A percentile compares a stretch with the other conserved stretches of the same genome.
Evolutionary conservation across 2,888 invertebrate species (phyloP).

Genomic region (Ommatoiulus sabulosus): DNA sequence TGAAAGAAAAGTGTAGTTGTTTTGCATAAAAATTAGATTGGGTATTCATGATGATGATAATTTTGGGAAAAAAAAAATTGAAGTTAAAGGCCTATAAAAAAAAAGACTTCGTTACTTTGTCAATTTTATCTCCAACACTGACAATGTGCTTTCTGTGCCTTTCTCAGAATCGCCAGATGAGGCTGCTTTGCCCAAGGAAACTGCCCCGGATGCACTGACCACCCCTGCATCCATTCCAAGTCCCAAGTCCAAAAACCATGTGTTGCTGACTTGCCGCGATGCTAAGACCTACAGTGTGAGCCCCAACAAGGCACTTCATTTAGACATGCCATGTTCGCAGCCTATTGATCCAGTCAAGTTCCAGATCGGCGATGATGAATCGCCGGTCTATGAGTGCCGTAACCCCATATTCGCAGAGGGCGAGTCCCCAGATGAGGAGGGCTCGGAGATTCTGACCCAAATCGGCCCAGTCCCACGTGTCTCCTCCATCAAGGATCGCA

Average conservation of each 20-base stretch:
- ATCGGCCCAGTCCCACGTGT: constrained; percentile 63
- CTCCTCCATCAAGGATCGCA: constrained; percentile 77
- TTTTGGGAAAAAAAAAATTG: too few species aligned
- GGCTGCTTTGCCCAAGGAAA: background rate
- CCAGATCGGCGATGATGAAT: constrained; percentile 59
- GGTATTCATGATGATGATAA: too few species aligned
- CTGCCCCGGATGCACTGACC: background rate
- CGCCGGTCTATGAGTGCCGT: constrained; percentile 60
- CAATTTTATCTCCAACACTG: too few species aligned
- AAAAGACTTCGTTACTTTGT: too few species aligned
- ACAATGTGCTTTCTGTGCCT: background rate
- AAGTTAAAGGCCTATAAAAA: too few species aligned
- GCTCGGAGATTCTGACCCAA: background rate
- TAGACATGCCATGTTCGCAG: constrained; percentile 64
- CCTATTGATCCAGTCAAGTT: constrained; percentile 50
- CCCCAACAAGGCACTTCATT: constrained; percentile 76
- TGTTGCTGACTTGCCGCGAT: constrained; percentile 86
- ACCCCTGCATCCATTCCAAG: constrained; percentile 30
- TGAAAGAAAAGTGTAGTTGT: too few species aligned
- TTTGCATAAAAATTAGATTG: too few species aligned
- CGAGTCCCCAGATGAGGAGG: background rate
- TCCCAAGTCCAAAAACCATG: constrained; percentile 68
- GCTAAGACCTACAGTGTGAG: constrained; percentile 90
- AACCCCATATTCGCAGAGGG: constrained; percentile 60
- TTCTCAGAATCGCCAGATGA: background rate